Conservation (phyloP, 2,113 vertebrate genomes). For the Onychostoma macrolepis region DNA sequence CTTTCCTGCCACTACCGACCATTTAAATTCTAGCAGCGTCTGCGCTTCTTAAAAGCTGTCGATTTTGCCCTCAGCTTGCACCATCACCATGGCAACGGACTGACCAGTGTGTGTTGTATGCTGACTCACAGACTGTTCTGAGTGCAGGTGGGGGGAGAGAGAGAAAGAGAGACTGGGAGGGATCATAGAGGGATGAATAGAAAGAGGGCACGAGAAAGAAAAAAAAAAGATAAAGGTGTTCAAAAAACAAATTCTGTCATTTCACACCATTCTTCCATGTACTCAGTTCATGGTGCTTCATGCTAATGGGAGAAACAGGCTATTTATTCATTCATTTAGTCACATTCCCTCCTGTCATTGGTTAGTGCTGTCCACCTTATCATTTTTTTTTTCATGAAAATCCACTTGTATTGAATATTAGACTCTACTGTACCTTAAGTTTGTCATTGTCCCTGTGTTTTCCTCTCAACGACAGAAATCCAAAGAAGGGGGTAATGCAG, state of each 20-base stretch:
- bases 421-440: constrained; percentile 60
- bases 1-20: constrained; percentile 23
- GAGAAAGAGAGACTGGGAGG: constrained; percentile 16
- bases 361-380: background rate
- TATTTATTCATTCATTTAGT: constrained; percentile 19
- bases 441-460: constrained; percentile 33
- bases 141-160: constrained; percentile 48
- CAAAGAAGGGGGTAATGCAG: constrained; percentile 52
- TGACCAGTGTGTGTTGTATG: constrained; percentile 61
- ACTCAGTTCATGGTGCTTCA: background rate
- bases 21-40: constrained; percentile 68
- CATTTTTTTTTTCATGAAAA: background rate
- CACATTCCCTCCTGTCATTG: background rate
- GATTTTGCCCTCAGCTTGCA: constrained; percentile 60
- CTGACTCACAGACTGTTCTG: constrained; percentile 68
- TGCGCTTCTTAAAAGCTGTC: constrained; percentile 62
- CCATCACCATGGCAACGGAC: constrained; percentile 72
- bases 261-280: constrained; percentile 1
- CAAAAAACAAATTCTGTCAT: background rate
- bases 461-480: background rate
- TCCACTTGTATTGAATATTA: background rate
- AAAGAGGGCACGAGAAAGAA: background rate
- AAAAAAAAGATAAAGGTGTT: background rate
- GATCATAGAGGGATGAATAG: background rate
- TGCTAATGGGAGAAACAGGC: background rate